Evolutionary conservation across 2,888 invertebrate species (phyloP), one percentile per base, ranked within the genome.

Genomic region (Sarcophaga rosellei): DNA sequence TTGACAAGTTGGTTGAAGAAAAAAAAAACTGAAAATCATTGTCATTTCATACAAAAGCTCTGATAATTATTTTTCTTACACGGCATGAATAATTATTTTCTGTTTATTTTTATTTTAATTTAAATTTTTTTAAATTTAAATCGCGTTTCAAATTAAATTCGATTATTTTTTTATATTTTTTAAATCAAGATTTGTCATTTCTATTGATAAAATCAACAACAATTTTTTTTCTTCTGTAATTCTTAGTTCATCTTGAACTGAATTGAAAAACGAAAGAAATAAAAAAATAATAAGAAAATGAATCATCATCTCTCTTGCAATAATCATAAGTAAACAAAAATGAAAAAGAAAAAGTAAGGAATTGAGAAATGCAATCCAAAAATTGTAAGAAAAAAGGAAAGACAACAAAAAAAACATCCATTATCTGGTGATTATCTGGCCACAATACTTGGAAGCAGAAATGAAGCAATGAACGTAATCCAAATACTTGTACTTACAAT

Each of bases 341-440:
- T 11, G 45, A 61, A 21, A 47, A n/a, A 63, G 10, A 47, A 47
- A 61, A 62, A 20, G 23, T 20, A 25, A 47, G 15, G 15, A 47
- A 15, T 47, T 47, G 47, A 4, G 47, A 47, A 47, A 35, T 76
- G 59, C 59, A 44, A 53, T 59, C 47, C 47, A 47, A 47, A 35
- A 47, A 47, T 47, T 47, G 15, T 4, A 47, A 15, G 47, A n/a
- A 65, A 45, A 21, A 61, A 78, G 72, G 6, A 70, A 66, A 76
- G n/a, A 82, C 6, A 25, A 72, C 72, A 65, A 72, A 76, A 82
- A 76, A 53, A 65, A 76, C 80, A 83, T 86, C 86, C 86, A 86
- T 86, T 86, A 86, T 86, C 81, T 74, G 74, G 86, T 86, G 86
- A 86, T 86, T 84, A 86, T 86, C 86, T 86, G 77, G 74, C 83